Evolutionary conservation across 2,888 invertebrate genomes (phyloP).

Genomic region (Pollenia angustigena): DNA sequence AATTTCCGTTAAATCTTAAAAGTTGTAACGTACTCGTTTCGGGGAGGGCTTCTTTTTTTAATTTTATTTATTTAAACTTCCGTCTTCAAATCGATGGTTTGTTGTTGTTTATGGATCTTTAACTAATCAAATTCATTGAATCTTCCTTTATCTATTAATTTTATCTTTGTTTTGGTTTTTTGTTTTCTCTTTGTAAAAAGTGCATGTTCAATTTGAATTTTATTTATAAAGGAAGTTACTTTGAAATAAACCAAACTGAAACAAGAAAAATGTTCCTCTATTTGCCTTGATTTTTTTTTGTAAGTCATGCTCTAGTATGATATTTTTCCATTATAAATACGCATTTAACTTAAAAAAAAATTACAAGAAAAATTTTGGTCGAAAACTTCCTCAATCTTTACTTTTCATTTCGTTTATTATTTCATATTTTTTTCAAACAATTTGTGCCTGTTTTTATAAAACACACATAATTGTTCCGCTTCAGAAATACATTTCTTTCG

Average conservation of each 20-base stretch:
- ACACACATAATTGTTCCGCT: conserved; percentile 63
- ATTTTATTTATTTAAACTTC: conserved; percentile 59
- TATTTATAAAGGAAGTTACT: conserved; percentile 64
- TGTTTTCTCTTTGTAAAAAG: conserved; percentile 5
- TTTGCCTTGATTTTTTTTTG: conserved; percentile 67
- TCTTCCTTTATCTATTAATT: conserved; percentile 61
- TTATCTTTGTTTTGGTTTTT: conserved; percentile 32
- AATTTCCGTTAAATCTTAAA: conserved; percentile 71
- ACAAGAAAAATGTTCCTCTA: conserved; percentile 60
- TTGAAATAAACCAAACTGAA: conserved; percentile 1
- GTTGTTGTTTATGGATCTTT: conserved; percentile 43
- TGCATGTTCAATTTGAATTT: conserved; percentile 52
- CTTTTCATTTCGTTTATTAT: conserved; percentile 68
- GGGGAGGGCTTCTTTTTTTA: background rate
- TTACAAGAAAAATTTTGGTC: conserved; percentile 14
- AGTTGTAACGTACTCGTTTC: conserved; percentile 2
- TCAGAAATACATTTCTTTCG: conserved; percentile 56
- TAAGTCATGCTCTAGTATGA: conserved; percentile 74
- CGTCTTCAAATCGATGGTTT: conserved; percentile 48
- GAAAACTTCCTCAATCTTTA: conserved; percentile 71
- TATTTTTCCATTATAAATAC: conserved; percentile 51
- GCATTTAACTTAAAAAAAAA: conserved; percentile 45
- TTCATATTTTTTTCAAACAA: conserved; percentile 37
- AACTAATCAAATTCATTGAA: conserved; percentile 62
- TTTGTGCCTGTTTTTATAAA: conserved; percentile 10